A percentile compares a stretch with the other conserved stretches of the same genome.
These are phyloP conservation scores for Psephotus haematonotus DNA, from an alignment of 2,113 vertebrate species.

Conservation along the genomic window DNA sequence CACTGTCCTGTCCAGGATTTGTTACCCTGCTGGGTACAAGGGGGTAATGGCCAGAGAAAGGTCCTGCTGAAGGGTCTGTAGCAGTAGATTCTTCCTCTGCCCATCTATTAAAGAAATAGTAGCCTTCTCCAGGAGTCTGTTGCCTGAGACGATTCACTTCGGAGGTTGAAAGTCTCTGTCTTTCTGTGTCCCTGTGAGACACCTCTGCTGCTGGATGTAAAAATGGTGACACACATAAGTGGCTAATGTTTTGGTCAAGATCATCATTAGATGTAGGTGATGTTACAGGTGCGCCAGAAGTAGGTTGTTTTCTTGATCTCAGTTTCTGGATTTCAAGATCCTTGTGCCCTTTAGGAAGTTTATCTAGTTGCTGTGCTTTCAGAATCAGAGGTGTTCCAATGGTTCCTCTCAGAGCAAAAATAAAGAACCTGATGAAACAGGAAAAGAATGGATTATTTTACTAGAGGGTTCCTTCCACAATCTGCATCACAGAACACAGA, in stretches of 20 bases:
- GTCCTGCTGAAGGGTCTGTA: background rate
- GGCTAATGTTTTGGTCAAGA: background rate
- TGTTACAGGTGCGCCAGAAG: background rate
- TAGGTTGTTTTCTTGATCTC: constrained; percentile 55
- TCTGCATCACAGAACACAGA: background rate
- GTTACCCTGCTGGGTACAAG: background rate
- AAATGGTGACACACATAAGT: background rate
- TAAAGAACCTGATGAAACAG: constrained; percentile 79
- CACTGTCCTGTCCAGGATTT: background rate
- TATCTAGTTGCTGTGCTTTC: constrained; percentile 84
- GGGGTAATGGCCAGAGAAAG: background rate
- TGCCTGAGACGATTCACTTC: background rate
- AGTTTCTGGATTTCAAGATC: constrained; percentile 80
- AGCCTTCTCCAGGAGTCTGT: background rate
- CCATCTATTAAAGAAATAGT: constrained; percentile 6
- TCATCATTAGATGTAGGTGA: background rate
- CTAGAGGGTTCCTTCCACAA: background rate
- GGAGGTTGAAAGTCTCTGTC: background rate
- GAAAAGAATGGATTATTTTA: background rate
- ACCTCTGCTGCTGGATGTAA: background rate
- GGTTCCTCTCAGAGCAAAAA: constrained; percentile 84
- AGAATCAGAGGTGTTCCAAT: constrained; percentile 73
- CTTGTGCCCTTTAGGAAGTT: constrained; percentile 68
- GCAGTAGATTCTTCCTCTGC: background rate
- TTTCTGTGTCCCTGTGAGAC: background rate